A percentile compares a stretch with the other conserved stretches of the same genome.
These are phyloP conservation scores for Salvelinus namaycush DNA, from an alignment of 2,113 vertebrate species.

Conservation along the genomic window DNA sequence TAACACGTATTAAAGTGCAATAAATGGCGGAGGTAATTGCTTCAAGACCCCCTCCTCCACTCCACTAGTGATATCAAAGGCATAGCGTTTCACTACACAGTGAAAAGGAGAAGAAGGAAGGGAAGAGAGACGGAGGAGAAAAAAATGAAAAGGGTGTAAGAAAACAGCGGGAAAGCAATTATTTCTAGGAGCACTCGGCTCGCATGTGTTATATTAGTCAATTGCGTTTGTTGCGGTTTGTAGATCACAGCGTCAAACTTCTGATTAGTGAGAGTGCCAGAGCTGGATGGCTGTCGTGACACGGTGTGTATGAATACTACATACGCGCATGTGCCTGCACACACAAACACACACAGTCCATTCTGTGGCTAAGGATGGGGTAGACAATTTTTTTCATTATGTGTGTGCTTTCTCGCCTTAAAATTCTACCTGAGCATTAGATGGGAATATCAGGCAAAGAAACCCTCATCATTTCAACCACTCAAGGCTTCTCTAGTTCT, in stretches of 20 bases:
- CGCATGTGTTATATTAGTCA: conserved; percentile 13
- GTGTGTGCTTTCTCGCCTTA: neutral
- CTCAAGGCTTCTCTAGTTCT: too few species aligned
- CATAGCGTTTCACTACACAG: neutral
- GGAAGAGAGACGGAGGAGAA: neutral
- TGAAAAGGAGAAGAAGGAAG: neutral
- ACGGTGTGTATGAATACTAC: neutral
- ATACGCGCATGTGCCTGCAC: conserved; percentile 2
- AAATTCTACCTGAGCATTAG: neutral
- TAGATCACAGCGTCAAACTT: conserved; percentile 12
- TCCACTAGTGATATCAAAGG: conserved; percentile 14
- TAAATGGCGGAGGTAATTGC: conserved; percentile 43
- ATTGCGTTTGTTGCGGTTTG: conserved; percentile 26
- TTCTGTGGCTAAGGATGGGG: too few species aligned
- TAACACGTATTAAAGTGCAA: conserved; percentile 37
- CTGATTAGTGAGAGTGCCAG: neutral
- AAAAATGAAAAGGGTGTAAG: neutral
- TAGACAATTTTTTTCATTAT: neutral
- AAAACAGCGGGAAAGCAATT: conserved; percentile 21
- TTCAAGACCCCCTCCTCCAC: conserved; percentile 17
- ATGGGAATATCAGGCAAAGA: neutral
- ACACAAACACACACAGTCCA: neutral
- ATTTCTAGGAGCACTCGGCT: conserved; percentile 9
- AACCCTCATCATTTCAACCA: too few species aligned
- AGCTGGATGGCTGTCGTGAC: neutral